Base-by-base conservation (phyloP, 2,888 invertebrate genomes). In the Torymus texanus region DNA sequence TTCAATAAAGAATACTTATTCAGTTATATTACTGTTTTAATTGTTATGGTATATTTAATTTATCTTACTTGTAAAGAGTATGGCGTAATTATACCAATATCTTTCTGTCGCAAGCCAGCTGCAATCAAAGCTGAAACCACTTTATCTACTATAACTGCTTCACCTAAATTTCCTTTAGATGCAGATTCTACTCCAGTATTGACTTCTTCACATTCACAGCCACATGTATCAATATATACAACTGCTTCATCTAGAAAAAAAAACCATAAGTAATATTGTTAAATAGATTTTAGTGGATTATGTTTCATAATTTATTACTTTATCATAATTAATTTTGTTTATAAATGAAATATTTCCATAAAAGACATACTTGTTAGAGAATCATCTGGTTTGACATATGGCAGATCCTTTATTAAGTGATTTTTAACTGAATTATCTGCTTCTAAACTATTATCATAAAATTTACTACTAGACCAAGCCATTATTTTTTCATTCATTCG, bases 401-500 rank as follows among this genome's bases (percentile, higher is more conserved):
- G 85, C 55, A 92, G 83, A 82, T 92, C 91, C 65, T 88, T 89
- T n/a, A 93, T 87, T 41, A 91, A 85, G 84, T 92, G 92, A 18
- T 85, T 82, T 41, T 87, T 87, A 1, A 93, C 92, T 53, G 90
- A 90, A 13, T 85, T 66, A 84, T 92, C 89, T 10, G 92, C 92
- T 16, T 85, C 82, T 2, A 92, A 87, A 82, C 89, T 89, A n/a
- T 90, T 89, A 3, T 91, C 85, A 85, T 93, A 93, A 77, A 92
- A 88, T 78, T 90, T 86, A n/a, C 90, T 84, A 12, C 92, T 92
- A 1, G 92, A 89, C 91, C 92, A 92, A 21, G 87, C 82, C 92
- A 92, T 92, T 75, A 93, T 92, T 80, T 87, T 84, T 68, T 90
- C 85, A 83, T 93, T 88, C 93, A 93, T 93, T 79, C 93, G 88